Percentiles rank a stretch among this genome's conserved stretches.
Conservation (phyloP, 2,113 vertebrate genomes). For the Cebus imitator region DNA sequence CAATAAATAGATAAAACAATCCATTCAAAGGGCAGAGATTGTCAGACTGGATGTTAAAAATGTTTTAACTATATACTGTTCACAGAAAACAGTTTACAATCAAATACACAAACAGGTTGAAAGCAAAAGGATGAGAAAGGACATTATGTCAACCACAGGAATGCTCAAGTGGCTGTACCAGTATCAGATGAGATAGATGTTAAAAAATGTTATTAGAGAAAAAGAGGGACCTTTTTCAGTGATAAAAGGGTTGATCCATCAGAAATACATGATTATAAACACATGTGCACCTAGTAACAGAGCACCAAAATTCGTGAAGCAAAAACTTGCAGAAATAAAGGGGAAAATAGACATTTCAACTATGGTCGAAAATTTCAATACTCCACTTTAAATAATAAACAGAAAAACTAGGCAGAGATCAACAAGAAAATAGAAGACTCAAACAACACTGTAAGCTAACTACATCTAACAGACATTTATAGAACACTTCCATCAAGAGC, state of each 20-base stretch:
- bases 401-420: not conserved
- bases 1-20: not conserved
- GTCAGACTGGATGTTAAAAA: not conserved
- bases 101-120: not conserved
- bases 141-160: not conserved
- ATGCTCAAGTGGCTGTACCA: not conserved
- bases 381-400: not conserved
- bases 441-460: not conserved
- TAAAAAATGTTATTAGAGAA: not conserved
- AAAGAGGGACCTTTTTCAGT: not conserved
- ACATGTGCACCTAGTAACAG: not conserved
- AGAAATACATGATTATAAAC: not conserved
- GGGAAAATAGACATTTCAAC: not conserved
- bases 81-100: not conserved
- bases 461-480: not conserved
- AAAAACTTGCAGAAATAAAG: not conserved
- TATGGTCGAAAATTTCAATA: not conserved
- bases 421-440: not conserved
- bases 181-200: not conserved
- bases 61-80: not conserved
- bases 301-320: not conserved
- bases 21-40: not conserved
- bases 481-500: not conserved
- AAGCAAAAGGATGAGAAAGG: not conserved
- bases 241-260: not conserved